phyloP scores from a whole-genome alignment of 1,140 invertebrate genomes.

The Eciton burchellii region DNA sequence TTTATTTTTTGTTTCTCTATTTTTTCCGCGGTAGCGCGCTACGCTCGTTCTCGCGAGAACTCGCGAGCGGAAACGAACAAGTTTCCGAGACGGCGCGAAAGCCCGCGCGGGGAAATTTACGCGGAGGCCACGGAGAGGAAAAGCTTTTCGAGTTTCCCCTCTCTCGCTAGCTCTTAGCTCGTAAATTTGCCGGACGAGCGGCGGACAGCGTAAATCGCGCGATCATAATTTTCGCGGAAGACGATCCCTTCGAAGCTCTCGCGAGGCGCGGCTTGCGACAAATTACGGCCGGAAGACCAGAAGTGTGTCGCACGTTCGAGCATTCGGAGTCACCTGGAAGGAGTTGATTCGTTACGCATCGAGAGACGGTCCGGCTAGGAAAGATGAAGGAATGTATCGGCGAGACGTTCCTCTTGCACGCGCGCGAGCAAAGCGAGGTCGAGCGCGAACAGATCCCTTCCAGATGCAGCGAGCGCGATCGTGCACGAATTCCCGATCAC shows the following conservation, averaged over 20 bases:
- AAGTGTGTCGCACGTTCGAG: slow-evolving; percentile 16
- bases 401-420: slow-evolving; percentile 32
- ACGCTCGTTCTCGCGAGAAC: not conserved
- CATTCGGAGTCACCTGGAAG: slow-evolving; percentile 38
- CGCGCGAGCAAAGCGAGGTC: slow-evolving; percentile 10
- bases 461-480: slow-evolving; percentile 5
- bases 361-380: slow-evolving; percentile 22
- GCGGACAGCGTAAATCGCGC: slow-evolving; percentile 37
- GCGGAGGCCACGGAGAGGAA: not conserved
- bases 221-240: slow-evolving; percentile 56
- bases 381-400: slow-evolving; percentile 41
- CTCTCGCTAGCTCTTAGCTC: slow-evolving; percentile 4
- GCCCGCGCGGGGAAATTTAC: not conserved
- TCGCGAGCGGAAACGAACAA: not conserved
- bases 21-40: not conserved
- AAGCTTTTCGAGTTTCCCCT: slow-evolving; percentile 20
- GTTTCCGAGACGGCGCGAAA: not conserved
- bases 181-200: slow-evolving; percentile 45
- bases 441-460: slow-evolving; percentile 37
- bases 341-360: slow-evolving; percentile 16
- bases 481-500: slow-evolving; percentile 11
- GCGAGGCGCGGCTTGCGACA: slow-evolving; percentile 3
- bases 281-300: slow-evolving; percentile 54
- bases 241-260: not conserved
- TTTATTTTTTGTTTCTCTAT: too few species aligned